These are phyloP conservation scores for Crocuta crocuta DNA, from an alignment of 2,113 vertebrate genomes.

Conservation along the genomic window DNA sequence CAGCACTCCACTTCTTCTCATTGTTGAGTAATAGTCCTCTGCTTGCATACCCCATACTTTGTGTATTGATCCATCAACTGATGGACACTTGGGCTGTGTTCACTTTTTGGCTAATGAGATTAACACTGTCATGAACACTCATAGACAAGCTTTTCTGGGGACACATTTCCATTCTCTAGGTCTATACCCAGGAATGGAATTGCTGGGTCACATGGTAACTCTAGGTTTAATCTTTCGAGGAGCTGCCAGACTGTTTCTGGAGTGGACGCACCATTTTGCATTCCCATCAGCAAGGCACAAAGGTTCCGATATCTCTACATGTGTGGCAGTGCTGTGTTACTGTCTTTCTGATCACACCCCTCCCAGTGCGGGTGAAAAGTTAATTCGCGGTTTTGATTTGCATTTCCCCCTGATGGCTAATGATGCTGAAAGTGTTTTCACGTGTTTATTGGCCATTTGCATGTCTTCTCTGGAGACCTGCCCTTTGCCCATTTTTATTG, in stretches of 20 bases:
- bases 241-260: neutral
- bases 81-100: neutral
- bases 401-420: neutral
- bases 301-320: neutral
- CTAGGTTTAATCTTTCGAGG: neutral
- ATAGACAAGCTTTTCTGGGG: neutral
- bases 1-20: neutral
- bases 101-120: neutral
- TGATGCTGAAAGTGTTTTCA: neutral
- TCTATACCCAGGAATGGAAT: neutral
- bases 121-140: neutral
- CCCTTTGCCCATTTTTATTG: neutral
- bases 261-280: neutral
- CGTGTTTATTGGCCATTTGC: neutral
- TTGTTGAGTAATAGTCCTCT: neutral
- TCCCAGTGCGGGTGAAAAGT: neutral
- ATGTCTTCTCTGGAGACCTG: neutral
- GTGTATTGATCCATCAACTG: neutral
- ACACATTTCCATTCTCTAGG: neutral
- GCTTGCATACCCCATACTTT: neutral
- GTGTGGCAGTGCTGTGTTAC: neutral
- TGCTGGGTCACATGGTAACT: neutral
- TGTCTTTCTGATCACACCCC: neutral
- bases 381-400: neutral
- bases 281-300: neutral